Evolutionary conservation across 53 echinoderm and acorn worm species (phyloP), one percentile per base, ranked within the genome.

Genomic region (Astropecten irregularis): DNA sequence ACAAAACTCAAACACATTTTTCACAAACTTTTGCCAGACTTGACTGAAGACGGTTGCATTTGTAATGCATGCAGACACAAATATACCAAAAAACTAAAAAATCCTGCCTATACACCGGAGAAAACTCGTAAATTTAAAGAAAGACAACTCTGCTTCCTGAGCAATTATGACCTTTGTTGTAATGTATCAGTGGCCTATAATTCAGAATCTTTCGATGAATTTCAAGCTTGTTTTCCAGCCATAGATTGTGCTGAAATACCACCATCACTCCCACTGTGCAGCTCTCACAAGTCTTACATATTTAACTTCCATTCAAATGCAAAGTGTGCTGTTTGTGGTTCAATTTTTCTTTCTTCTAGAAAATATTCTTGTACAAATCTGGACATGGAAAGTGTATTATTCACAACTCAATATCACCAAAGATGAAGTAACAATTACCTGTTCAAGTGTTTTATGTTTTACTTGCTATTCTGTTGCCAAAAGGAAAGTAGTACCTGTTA

Each of bases 401-500:
- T 57, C 21, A 20, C 57, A 57, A 57, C 57, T 57, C 25, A 21
- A 57, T 22, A 26, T 57, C 9, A 26, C 19, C 27, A 57, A 57
- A 26, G 27, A 57, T 9, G 57, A 57, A 26, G 10, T 1, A 23
- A 15, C 22, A 10, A 23, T 57, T 22, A 57, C 57, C 10, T 20
- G 19, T 20, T 10, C 22, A 26, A 39, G 21, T 22, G 20, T 16
- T 13, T 40, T 66, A 10, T 57, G 67, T 26, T 67, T 36, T 15
- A 42, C 36, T 40, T 67, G 67, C 67, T 67, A 40, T n/a, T 67
- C 19, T 42, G 67, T 67, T 19, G 67, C 44, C n/a, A 67, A 67
- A 67, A 67, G 67, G 42, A 28, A 67, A 35, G 38, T 19, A 40
- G 40, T 15, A 40, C 40, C 22, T 67, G 22, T 23, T 19, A 67